These are phyloP conservation scores for Aegotheles bennettii DNA, from an alignment of 2,113 vertebrate species.

Conservation along the genomic window DNA sequence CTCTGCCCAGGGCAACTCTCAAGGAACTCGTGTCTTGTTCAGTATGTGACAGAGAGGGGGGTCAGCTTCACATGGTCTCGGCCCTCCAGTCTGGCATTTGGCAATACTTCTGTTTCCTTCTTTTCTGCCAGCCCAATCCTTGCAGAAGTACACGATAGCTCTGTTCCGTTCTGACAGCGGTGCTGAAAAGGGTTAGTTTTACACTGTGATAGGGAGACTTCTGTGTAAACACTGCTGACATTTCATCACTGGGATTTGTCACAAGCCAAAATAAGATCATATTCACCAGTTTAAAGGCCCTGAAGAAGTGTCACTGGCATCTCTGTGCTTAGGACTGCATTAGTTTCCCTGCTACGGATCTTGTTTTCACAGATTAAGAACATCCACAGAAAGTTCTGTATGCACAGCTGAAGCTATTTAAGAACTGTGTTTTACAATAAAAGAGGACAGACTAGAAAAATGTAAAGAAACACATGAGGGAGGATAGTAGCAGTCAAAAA, in stretches of 20 bases:
- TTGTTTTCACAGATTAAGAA: conserved; percentile 30
- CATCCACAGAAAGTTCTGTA: conserved; percentile 15
- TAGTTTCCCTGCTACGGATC: not conserved
- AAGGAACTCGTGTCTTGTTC: not conserved
- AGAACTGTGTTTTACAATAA: not conserved
- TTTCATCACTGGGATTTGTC: conserved; percentile 43
- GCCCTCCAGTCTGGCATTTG: not conserved
- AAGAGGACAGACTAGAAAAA: not conserved
- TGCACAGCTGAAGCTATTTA: conserved; percentile 10
- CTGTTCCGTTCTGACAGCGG: not conserved
- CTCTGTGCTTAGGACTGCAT: not conserved
- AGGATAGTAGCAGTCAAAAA: not conserved
- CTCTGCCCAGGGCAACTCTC: not conserved
- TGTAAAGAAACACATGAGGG: not conserved
- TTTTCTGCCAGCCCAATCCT: not conserved
- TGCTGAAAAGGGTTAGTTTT: conserved; percentile 9
- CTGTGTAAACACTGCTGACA: conserved; percentile 31
- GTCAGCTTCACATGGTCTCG: not conserved
- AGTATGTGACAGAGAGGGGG: not conserved
- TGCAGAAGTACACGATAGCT: not conserved
- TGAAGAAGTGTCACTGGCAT: conserved; percentile 8
- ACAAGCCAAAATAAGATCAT: conserved; percentile 14
- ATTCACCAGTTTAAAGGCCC: conserved; percentile 11
- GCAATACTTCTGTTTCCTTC: not conserved
- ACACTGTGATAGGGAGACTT: not conserved